A percentile compares a stretch with the other conserved stretches of the same genome.
These are phyloP conservation scores for Microcaecilia unicolor DNA, from an alignment of 2,797 vertebrate species.

Conservation along the genomic window DNA sequence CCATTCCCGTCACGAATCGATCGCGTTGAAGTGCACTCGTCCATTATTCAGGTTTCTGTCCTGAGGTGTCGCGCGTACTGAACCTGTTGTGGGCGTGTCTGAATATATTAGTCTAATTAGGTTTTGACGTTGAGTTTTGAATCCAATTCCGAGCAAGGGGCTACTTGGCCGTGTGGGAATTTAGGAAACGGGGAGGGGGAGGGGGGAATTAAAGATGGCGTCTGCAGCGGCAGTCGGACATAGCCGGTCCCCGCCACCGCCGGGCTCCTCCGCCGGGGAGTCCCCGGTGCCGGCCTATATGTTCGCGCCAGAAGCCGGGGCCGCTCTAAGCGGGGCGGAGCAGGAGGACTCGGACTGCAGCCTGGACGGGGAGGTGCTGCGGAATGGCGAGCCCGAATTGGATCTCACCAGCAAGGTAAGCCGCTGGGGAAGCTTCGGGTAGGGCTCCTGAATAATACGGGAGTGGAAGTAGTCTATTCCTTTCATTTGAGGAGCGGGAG, in stretches of 20 bases:
- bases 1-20: no score
- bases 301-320: constrained; percentile 76
- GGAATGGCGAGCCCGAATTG: constrained; percentile 70
- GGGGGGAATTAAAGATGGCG: constrained; percentile 53
- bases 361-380: constrained; percentile 50
- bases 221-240: constrained; percentile 57
- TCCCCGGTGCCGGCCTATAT: constrained; percentile 78
- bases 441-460: no score
- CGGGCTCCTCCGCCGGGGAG: constrained; percentile 34
- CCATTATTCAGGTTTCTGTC: no score
- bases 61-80: no score
- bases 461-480: no score
- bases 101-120: no score
- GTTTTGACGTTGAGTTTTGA: no score
- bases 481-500: not conserved
- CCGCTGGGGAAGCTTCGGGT: constrained; percentile 13
- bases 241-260: constrained; percentile 40
- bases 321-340: constrained; percentile 22
- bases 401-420: constrained; percentile 87
- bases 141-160: no score
- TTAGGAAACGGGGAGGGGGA: constrained; percentile 7
- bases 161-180: constrained; percentile 4
- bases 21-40: no score
- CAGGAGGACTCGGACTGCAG: constrained; percentile 42
- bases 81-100: no score